Base-by-base conservation (phyloP, 2,888 invertebrate genomes). In the Acrobasis consociella region DNA sequence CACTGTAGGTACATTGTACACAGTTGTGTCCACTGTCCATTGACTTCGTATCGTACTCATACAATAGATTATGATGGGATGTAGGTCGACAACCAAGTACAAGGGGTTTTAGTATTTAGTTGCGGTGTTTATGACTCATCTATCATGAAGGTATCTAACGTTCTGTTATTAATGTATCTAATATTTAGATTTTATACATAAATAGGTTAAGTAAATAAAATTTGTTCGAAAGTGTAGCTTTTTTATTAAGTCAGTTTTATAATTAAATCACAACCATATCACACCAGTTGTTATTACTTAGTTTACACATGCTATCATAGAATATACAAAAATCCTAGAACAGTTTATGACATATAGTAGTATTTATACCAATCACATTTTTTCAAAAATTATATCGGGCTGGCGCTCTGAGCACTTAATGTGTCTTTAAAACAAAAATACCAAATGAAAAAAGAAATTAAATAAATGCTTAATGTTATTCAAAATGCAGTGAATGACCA, bases 161-260 rank as follows among this genome's bases (percentile, higher is more conserved):
- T 50, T 60, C 17, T 50, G 49, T 38, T 51, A 51, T 51, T 51
- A 16, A 60, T 60, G 60, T 60, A 52, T 60, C 60, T 60, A 60
- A 60, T 60, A 60, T 60, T 60, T 60, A 60, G 60, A 60, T 56
- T 11, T 39, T 39, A 16, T 16, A 55, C 15, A 16, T 10, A 8
- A 13, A 10, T 0, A 16, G 56, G 16, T 22, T 22, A 22, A 22
- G 56, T 16, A 56, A 56, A 56, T 56, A 56, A 56, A 56, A 42
- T 46, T 42, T 46, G 8, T 56, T n/a, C 16, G 17, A 56, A 42
- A 42, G 8, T 56, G 13, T 56, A 46, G 9, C n/a, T 2, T 55
- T 39, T 55, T 55, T 37, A 55, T 55, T 55, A 39, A 31, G 8
- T 31, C 31, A 31, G 8, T 55, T 16, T 55, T 55, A 56, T 22